Base-by-base conservation (phyloP, 2,113 vertebrate species). In the Chlorodrepanis virens region DNA sequence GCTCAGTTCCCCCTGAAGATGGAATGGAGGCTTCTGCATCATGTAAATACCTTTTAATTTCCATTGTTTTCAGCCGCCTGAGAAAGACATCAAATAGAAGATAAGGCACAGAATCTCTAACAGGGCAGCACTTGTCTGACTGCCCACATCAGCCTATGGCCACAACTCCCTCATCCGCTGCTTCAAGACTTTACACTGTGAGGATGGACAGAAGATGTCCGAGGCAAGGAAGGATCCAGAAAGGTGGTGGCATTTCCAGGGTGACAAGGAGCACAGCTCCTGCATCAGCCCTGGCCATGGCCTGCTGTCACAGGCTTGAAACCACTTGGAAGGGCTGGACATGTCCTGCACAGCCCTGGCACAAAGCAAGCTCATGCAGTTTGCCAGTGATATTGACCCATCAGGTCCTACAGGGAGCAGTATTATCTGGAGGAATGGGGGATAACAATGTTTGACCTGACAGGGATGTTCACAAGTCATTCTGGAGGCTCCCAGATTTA, bases 51-150 rank as follows among this genome's bases (percentile, higher is more conserved):
- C 14, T 44, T 54, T 44, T 10, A 13, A 60, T 56, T 79, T 87
- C 61, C 75, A 1, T 74, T 68, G 14, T 33, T 87, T 84, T 71
- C 74, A 84, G 53, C 19, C 49, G 49, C 12, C 15, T 45, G 60
- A 42, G 47, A 71, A 83, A 75, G 56, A 27, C 6, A 82, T 75
- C 28, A 68, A 45, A 47, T 28, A 1, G 0, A 94, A 81, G 83
- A 31, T 37, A 47, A 44, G 2, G 3, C 0, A 0, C 33, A n/a
- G 33, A 25, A 49, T 53, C n/a, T 83, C 47, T 71, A 40, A 31
- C 31, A 56, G 18, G 9, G 19, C 57, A 86, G 42, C 60, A 20
- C 29, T 56, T 76, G 27, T 33, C 65, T 72, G n/a, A 39, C 69
- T 84, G 44, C 18, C 12, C 27, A 1, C 56, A 50, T 9, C 65